phyloP scores from a whole-genome alignment of 1,140 invertebrate genomes.

The Anadara kagoshimensis region DNA sequence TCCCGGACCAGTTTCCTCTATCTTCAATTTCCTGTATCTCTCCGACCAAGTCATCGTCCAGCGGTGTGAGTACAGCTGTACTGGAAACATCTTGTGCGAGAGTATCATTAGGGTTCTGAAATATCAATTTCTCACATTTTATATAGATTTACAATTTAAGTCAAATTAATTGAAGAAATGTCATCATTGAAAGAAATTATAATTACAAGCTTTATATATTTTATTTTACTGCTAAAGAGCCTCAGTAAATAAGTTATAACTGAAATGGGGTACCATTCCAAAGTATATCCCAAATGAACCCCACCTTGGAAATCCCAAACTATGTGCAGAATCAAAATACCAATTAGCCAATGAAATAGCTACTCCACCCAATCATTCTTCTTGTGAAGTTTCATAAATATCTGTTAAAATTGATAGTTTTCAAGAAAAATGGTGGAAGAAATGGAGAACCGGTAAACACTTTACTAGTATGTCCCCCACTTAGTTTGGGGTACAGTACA shows the following conservation, averaged over 20 bases:
- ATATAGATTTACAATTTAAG: neutral
- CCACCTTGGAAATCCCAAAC: too few relatives aligned
- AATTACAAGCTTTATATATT: neutral
- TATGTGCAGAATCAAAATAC: too few relatives aligned
- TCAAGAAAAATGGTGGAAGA: too few relatives aligned
- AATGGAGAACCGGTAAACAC: too few relatives aligned
- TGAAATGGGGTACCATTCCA: neutral
- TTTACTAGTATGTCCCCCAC: too few relatives aligned
- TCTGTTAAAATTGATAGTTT: too few relatives aligned
- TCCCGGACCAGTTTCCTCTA: slow-evolving; percentile 75
- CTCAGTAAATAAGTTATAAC: neutral
- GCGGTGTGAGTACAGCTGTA: slow-evolving; percentile 65
- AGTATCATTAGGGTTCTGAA: slow-evolving; percentile 58
- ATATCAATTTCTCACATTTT: neutral
- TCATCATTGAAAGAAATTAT: neutral
- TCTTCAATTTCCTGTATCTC: slow-evolving; percentile 80
- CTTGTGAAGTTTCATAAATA: too few relatives aligned
- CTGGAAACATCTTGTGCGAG: slow-evolving; percentile 68
- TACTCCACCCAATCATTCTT: too few relatives aligned
- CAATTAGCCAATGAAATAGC: too few relatives aligned
- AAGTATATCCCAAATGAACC: too few relatives aligned
- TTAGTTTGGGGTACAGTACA: too few relatives aligned
- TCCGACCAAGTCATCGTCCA: slow-evolving; percentile 66
- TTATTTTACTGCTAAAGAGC: neutral
- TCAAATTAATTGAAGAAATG: neutral